Evolutionary conservation across 2,113 vertebrate genomes (phyloP).

Genomic region (Falco punctatus): DNA sequence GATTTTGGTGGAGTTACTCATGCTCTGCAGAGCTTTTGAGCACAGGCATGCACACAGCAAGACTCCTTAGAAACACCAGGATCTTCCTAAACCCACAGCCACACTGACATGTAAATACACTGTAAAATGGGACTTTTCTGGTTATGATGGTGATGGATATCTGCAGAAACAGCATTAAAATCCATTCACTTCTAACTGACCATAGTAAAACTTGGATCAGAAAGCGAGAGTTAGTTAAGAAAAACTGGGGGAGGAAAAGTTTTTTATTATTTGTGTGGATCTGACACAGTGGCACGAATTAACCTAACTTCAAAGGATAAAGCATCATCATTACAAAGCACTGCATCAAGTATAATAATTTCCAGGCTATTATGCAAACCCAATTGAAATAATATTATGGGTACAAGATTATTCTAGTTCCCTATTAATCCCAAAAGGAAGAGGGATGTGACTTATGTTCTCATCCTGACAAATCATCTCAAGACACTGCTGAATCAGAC

Average conservation of each 20-base stretch:
- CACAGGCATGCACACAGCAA: not conserved
- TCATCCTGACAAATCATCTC: slow-evolving; percentile 50
- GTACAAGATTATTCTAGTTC: slow-evolving; percentile 25
- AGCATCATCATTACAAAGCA: slow-evolving; percentile 9
- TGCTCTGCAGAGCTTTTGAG: not conserved
- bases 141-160: not conserved
- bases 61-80: not conserved
- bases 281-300: not conserved
- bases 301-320: slow-evolving; percentile 38
- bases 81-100: not conserved
- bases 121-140: fast-evolving
- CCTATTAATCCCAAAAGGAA: slow-evolving; percentile 35
- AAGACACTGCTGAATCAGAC: slow-evolving; percentile 44
- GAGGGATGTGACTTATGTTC: slow-evolving; percentile 44
- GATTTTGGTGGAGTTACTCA: not conserved
- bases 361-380: slow-evolving; percentile 32
- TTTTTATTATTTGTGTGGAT: not conserved
- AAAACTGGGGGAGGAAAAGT: not conserved
- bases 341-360: not conserved
- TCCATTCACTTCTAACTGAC: not conserved
- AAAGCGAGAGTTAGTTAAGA: not conserved
- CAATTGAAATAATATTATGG: slow-evolving; percentile 47
- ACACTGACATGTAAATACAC: not conserved
- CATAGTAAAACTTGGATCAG: not conserved
- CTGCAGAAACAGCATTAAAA: not conserved